Conservation (phyloP, 2,113 vertebrate genomes). For the Strix aluco region DNA sequence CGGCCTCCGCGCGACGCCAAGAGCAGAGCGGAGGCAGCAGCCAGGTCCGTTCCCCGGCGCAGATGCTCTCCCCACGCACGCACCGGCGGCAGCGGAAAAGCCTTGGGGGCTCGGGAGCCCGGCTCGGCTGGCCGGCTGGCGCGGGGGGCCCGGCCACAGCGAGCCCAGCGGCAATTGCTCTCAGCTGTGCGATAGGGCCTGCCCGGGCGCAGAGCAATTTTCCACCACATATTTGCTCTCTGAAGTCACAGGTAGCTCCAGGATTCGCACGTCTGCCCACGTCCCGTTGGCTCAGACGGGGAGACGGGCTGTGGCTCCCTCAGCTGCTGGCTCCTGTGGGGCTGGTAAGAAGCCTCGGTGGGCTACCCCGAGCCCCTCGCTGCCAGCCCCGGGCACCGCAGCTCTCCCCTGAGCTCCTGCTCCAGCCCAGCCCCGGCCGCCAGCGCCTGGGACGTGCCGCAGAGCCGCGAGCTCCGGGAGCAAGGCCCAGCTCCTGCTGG, state of each 20-base stretch:
- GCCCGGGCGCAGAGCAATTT: background rate
- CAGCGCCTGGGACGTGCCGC: background rate
- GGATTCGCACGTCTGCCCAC: background rate
- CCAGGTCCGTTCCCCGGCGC: background rate
- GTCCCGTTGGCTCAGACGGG: background rate
- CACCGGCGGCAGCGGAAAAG: no score
- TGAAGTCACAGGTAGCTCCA: background rate
- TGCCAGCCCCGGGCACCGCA: background rate
- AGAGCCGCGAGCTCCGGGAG: background rate
- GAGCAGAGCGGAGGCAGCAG: background rate
- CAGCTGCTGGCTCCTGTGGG: background rate
- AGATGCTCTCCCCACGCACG: background rate
- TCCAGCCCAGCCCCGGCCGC: background rate
- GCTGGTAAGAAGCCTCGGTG: background rate
- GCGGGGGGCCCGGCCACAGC: background rate
- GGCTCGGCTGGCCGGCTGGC: background rate
- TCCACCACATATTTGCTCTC: background rate
- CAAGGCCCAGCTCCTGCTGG: background rate
- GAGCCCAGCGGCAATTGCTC: background rate
- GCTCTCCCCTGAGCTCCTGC: background rate
- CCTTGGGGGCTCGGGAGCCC: accelerated
- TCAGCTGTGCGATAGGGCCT: background rate
- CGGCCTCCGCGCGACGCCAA: background rate
- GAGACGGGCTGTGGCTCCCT: background rate
- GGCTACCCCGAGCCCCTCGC: background rate